phyloP scores from a whole-genome alignment of 2,113 vertebrate genomes.

The Xyliphius kryptos region DNA sequence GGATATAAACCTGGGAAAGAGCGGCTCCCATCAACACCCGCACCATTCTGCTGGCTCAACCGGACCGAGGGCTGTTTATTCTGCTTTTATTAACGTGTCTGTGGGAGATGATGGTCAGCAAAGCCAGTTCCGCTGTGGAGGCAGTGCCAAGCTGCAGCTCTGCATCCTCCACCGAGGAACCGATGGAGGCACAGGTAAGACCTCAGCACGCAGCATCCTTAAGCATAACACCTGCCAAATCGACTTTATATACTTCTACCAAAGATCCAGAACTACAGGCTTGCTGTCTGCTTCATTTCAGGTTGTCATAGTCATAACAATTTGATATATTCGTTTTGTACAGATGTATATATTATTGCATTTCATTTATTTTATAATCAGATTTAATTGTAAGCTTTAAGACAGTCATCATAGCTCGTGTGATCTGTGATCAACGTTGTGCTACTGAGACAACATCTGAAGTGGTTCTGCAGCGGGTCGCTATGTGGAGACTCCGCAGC shows the following conservation, averaged over 20 bases:
- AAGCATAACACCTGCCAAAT: background rate
- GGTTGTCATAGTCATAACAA: too few relatives aligned
- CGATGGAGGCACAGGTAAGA: constrained; percentile 77
- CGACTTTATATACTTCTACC: background rate
- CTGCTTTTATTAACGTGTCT: constrained; percentile 2
- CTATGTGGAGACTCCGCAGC: constrained; percentile 99
- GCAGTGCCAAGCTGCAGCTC: constrained; percentile 81
- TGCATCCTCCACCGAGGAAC: constrained; percentile 76
- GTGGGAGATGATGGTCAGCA: constrained; percentile 71
- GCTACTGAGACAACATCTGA: background rate
- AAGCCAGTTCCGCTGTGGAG: constrained; percentile 74
- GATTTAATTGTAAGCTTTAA: too few relatives aligned
- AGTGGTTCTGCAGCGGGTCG: constrained; percentile 72
- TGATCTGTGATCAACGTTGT: background rate
- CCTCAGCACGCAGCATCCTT: constrained; percentile 8
- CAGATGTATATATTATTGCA: too few relatives aligned
- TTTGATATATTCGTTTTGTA: too few relatives aligned
- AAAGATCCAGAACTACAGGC: background rate
- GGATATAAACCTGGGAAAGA: constrained; percentile 67
- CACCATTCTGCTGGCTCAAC: background rate
- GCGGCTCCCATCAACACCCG: constrained; percentile 12
- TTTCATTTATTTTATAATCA: too few relatives aligned
- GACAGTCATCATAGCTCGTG: too few relatives aligned
- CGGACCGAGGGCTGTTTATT: constrained; percentile 5
- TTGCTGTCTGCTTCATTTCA: background rate